A percentile compares a stretch with the other conserved stretches of the same genome.
Evolutionary conservation across 2,888 invertebrate species (phyloP).

Genomic region (Cabera pusaria): DNA sequence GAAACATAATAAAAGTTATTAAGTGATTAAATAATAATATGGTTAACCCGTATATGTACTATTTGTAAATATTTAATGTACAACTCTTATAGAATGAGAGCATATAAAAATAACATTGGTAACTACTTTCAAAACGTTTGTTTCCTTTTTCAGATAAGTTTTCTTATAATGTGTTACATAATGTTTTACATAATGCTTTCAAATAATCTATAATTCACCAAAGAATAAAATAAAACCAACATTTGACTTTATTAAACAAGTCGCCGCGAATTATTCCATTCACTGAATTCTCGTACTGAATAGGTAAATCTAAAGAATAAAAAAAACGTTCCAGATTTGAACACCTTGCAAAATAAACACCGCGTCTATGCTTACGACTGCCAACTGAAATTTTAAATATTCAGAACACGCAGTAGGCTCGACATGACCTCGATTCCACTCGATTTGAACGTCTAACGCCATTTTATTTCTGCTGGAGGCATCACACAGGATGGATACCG

Average conservation of each 20-base stretch:
- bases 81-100: too few species aligned
- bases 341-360: slow-evolving; percentile 38
- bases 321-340: slow-evolving; percentile 39
- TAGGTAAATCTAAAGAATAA: slow-evolving; percentile 28
- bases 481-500: slow-evolving; percentile 34
- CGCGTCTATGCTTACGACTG: slow-evolving; percentile 10
- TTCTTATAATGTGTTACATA: too few species aligned
- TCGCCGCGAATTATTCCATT: slow-evolving; percentile 12
- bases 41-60: too few species aligned
- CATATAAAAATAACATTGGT: too few species aligned
- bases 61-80: too few species aligned
- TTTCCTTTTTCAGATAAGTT: too few species aligned
- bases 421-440: slow-evolving; percentile 54
- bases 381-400: slow-evolving; percentile 38
- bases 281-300: slow-evolving; percentile 1
- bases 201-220: too few species aligned
- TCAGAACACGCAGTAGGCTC: slow-evolving; percentile 48
- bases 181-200: too few species aligned
- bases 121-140: too few species aligned
- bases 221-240: slow-evolving; percentile 26
- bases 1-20: too few species aligned
- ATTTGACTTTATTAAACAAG: slow-evolving; percentile 32
- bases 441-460: slow-evolving; percentile 51
- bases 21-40: too few species aligned
- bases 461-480: slow-evolving; percentile 48